Evolutionary conservation across 1,140 invertebrate species (phyloP).

Genomic region (Cydia pomonella): DNA sequence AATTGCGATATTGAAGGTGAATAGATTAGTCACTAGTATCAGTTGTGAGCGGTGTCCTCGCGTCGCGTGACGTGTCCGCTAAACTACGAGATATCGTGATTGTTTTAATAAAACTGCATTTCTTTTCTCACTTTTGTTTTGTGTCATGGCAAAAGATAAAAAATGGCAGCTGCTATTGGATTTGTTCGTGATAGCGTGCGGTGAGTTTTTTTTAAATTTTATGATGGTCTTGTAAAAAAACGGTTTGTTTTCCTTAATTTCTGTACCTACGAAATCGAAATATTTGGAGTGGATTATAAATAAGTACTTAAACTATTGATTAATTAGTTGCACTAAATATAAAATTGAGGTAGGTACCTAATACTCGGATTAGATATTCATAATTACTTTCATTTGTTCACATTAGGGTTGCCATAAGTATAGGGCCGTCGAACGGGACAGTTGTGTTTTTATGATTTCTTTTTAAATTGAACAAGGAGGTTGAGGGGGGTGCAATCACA

Average conservation of each 20-base stretch:
- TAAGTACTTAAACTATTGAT: too few species aligned
- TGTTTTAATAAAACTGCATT: not conserved
- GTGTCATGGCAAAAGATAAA: not conserved
- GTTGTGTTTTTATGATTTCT: too few species aligned
- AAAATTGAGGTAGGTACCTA: too few species aligned
- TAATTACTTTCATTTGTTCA: too few species aligned
- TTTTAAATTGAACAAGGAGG: too few species aligned
- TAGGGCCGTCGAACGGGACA: too few species aligned
- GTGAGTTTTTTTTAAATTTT: not conserved
- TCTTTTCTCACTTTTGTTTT: not conserved
- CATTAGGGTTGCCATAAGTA: too few species aligned
- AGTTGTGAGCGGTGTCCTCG: not conserved
- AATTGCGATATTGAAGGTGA: conserved; percentile 21
- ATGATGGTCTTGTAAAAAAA: not conserved
- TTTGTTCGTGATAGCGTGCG: not conserved
- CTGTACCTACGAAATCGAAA: too few species aligned
- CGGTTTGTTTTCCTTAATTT: not conserved
- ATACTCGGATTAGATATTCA: too few species aligned
- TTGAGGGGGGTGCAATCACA: too few species aligned
- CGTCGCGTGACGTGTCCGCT: not conserved
- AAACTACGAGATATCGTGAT: not conserved
- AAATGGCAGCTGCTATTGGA: not conserved
- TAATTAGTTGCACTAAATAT: too few species aligned
- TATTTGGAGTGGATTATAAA: too few species aligned
- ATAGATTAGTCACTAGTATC: conserved; percentile 27